Percentiles rank a stretch among this genome's conserved stretches.
Conservation (phyloP, 2,113 vertebrate species). For the Varanus salvator region DNA sequence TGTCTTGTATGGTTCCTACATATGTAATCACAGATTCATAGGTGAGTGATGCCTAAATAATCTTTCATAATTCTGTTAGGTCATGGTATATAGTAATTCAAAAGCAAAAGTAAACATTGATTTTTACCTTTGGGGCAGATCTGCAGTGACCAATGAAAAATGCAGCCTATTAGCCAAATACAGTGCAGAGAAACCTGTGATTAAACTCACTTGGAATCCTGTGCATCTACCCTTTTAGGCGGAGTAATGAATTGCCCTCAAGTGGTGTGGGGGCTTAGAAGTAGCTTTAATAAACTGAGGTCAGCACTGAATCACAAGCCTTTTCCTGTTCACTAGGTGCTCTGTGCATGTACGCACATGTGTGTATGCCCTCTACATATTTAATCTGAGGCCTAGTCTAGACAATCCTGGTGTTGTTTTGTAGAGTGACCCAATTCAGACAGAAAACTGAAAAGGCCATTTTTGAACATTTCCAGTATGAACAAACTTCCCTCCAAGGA, state of each 20-base stretch:
- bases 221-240: not conserved
- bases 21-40: not conserved
- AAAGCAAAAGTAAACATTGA: not conserved
- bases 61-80: not conserved
- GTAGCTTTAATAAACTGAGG: not conserved
- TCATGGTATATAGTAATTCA: not conserved
- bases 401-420: not conserved
- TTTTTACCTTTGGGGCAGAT: not conserved
- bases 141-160: not conserved
- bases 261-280: not conserved
- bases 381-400: not conserved
- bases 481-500: not conserved
- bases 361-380: not conserved
- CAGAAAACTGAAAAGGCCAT: not conserved
- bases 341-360: not conserved
- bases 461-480: not conserved
- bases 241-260: not conserved
- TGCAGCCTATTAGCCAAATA: not conserved
- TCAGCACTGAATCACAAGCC: not conserved
- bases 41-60: not conserved
- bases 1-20: not conserved
- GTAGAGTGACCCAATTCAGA: not conserved
- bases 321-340: not conserved
- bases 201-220: not conserved
- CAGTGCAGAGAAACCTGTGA: too few species aligned